Base-by-base conservation (phyloP, 1,140 invertebrate genomes). In the Dinoponera quadriceps region DNA sequence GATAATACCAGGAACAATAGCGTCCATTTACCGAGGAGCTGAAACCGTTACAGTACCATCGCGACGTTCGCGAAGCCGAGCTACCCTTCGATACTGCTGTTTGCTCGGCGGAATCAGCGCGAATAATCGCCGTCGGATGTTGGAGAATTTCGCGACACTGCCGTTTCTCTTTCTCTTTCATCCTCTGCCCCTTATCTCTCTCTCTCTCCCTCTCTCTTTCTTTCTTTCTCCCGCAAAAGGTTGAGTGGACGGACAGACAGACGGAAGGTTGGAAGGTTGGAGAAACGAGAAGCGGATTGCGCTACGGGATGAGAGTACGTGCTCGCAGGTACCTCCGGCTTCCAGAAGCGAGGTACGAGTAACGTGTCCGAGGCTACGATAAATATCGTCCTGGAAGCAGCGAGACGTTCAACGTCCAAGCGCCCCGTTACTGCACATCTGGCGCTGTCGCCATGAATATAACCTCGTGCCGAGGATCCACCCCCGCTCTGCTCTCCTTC, bases 371-470 rank as follows among this genome's bases (percentile, higher is more conserved):
- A 89, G 84, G 84, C 71, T 71, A 88, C 87, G 62, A 91, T 90
- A 91, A 91, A 91, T 91, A 91, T 91, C 87, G 80, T 63, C 63
- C 44, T 89, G 83, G 84, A 90, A 87, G 83, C 85, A 86, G 73
- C 75, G 86, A 88, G 89, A 92, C 91, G 91, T 90, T 91, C 74
- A 93, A 87, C 91, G 92, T 92, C 91, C 92, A 88, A 49, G 83
- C 84, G 71, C 69, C 25, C 75, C 85, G 89, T 87, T 89, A 83
- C 87, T 85, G 90, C 89, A 91, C 90, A 91, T 90, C 90, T 91
- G 90, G 88, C 74, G 90, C 88, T 91, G 89, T 91, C 90, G 89
- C 88, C 89, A 91, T 91, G 90, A 91, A 91, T 91, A 91, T 91
- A 91, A 90, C 84, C 82, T 66, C 83, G 27, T 72, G 65, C 84